Conservation (phyloP, 2,888 invertebrate species). For the Acleris laterana region DNA sequence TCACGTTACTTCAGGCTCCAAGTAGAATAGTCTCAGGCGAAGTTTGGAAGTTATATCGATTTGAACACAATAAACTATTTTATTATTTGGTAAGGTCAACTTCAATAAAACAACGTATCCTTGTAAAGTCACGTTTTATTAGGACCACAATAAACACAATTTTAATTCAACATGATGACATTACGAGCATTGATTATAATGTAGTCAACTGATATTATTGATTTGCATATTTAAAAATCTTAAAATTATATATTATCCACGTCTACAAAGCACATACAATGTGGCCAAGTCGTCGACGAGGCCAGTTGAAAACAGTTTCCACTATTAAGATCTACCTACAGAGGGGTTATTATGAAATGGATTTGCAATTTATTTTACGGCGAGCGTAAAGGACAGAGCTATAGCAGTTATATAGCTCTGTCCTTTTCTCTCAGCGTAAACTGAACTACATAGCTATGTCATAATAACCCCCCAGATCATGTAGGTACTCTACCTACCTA, state of each 20-base stretch:
- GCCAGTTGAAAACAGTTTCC: slow-evolving; percentile 38
- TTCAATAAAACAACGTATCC: slow-evolving; percentile 43
- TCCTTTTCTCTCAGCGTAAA: no score
- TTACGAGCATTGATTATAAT: slow-evolving; percentile 23
- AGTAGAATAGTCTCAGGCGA: no score
- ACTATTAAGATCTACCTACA: slow-evolving; percentile 55
- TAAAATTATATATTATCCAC: slow-evolving; percentile 42
- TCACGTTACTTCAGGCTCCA: no score
- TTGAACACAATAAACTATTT: no score
- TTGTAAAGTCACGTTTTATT: slow-evolving; percentile 64
- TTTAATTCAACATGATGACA: slow-evolving; percentile 30
- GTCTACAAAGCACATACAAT: slow-evolving; percentile 57
- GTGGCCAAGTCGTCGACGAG: slow-evolving; percentile 16
- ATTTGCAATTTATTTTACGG: no score
- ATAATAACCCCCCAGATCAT: no score
- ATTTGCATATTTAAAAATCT: slow-evolving; percentile 41
- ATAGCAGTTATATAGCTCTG: no score
- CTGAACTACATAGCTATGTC: no score
- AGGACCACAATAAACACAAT: slow-evolving; percentile 58
- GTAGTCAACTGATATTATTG: slow-evolving; percentile 10
- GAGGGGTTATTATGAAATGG: no score
- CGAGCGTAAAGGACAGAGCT: no score
- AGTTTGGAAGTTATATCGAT: no score
- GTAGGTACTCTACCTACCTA: slow-evolving; percentile 49
- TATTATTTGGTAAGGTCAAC: no score